A percentile compares a stretch with the other conserved stretches of the same genome.
Evolutionary conservation across 2,797 vertebrate genomes (phyloP).

Genomic region (Chelonia mydas): DNA sequence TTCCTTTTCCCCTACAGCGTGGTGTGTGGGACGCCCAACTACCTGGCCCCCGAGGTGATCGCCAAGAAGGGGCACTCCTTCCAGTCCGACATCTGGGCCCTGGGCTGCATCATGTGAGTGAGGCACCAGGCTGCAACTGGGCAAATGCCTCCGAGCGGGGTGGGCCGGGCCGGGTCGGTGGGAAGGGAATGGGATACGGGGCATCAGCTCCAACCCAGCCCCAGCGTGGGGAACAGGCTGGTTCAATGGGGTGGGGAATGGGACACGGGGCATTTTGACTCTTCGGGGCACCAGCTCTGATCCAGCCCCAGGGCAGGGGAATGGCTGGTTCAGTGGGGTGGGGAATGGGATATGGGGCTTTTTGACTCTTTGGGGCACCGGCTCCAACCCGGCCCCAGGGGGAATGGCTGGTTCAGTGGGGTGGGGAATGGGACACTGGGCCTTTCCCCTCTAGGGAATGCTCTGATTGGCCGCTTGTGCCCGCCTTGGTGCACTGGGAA

Average conservation of each 20-base stretch:
- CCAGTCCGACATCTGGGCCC: constrained; percentile 76
- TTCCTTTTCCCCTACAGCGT: constrained; percentile 6
- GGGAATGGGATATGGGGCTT: no score
- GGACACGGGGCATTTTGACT: not conserved
- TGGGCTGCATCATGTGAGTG: constrained; percentile 75
- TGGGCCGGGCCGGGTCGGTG: not conserved
- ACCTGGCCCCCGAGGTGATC: constrained; percentile 77
- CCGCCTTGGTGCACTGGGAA: no score
- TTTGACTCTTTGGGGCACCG: no score
- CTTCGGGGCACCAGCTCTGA: no score
- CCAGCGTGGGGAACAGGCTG: not conserved
- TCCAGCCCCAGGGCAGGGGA: no score
- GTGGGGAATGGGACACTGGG: not conserved
- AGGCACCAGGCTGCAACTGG: no score
- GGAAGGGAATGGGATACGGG: not conserved
- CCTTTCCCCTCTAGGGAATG: not conserved
- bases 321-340: no score
- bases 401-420: no score
- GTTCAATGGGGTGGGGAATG: not conserved
- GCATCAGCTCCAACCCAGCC: no score
- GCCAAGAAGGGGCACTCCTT: constrained; percentile 71
- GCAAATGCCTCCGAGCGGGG: not conserved
- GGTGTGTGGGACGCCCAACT: constrained; percentile 75
- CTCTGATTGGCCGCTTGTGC: not conserved
- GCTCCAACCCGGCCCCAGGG: no score